Percentiles rank a stretch among this genome's conserved stretches.
Conservation (phyloP, 2,888 invertebrate species). For the Lasius platythorax region DNA sequence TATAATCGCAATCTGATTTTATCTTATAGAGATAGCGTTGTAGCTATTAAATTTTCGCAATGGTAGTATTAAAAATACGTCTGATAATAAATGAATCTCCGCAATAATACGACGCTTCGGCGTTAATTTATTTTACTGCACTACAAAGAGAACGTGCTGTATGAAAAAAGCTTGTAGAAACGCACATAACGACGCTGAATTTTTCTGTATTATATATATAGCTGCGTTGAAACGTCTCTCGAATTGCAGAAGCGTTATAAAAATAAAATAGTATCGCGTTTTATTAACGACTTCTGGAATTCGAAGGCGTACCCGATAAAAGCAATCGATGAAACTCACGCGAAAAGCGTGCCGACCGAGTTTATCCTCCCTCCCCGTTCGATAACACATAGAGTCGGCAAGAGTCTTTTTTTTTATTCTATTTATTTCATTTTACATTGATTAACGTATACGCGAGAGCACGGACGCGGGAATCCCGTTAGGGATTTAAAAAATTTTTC, state of each 20-base stretch:
- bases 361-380: constrained; percentile 18
- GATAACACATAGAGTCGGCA: constrained; percentile 4
- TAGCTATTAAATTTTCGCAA: background rate
- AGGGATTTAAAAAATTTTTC: constrained; percentile 37
- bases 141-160: background rate
- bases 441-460: constrained; percentile 32
- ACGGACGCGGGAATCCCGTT: constrained; percentile 13
- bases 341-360: constrained; percentile 45
- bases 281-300: constrained; percentile 49
- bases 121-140: background rate
- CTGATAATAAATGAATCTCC: background rate
- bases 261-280: constrained; percentile 44
- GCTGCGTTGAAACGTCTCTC: constrained; percentile 15
- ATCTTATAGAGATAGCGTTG: background rate
- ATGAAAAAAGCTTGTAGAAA: constrained; percentile 8
- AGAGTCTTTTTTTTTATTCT: constrained; percentile 20
- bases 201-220: constrained; percentile 5
- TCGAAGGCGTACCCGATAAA: constrained; percentile 37
- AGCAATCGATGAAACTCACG: constrained; percentile 46
- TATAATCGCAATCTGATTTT: background rate
- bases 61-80: background rate
- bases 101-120: background rate
- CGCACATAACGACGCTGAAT: background rate
- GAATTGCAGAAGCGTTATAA: constrained; percentile 38
- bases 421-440: constrained; percentile 53